Evolutionary conservation across 2,797 vertebrate genomes (phyloP).

Genomic region (Pseudochromis fuscus): DNA sequence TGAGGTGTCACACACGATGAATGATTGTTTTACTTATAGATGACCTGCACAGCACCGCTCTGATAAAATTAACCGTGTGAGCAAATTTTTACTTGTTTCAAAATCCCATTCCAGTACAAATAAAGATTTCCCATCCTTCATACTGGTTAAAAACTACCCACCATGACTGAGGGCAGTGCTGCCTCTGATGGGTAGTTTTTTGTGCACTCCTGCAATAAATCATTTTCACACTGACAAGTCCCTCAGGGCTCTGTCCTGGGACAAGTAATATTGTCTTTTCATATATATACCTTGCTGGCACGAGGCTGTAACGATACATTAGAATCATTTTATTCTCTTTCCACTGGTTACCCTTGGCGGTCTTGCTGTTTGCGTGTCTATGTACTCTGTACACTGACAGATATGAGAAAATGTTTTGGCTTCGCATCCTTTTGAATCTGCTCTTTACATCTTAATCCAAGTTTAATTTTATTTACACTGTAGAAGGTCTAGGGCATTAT

Average conservation of each 20-base stretch:
- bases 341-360: background rate
- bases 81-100: too few relatives aligned
- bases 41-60: too few relatives aligned
- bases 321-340: background rate
- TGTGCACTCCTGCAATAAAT: conserved; percentile 11
- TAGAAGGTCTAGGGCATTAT: conserved; percentile 26
- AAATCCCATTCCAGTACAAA: too few relatives aligned
- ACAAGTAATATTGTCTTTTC: conserved; percentile 1
- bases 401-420: background rate
- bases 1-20: too few relatives aligned
- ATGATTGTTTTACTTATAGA: too few relatives aligned
- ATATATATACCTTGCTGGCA: background rate
- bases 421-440: background rate
- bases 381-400: background rate
- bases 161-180: conserved; percentile 5
- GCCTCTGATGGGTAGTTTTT: conserved; percentile 15
- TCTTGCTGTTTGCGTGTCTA: background rate
- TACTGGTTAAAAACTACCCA: background rate
- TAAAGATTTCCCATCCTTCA: background rate
- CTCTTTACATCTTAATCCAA: background rate
- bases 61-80: too few relatives aligned
- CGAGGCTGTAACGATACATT: background rate
- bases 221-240: background rate
- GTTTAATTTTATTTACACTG: background rate
- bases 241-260: conserved; percentile 13